Base-by-base conservation (phyloP, 2,888 invertebrate genomes). In the Orchesellides sinensis region DNA sequence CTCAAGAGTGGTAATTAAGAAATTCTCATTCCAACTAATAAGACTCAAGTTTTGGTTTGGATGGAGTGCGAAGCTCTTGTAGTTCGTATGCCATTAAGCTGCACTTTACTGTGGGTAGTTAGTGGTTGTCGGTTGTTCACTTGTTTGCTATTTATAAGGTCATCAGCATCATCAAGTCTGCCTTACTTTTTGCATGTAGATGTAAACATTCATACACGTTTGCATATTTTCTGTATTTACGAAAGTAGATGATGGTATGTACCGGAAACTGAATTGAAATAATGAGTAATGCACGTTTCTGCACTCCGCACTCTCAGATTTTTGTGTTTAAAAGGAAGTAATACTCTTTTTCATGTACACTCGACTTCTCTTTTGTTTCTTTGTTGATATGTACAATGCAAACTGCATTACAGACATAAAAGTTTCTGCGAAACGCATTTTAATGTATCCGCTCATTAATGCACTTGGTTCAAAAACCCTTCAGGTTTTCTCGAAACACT, bases 101-200 rank as follows among this genome's bases (percentile, higher is more conserved):
- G 4, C 14, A 4, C 29, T 29, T 59, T 8, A 59, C 6, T 27
- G 29, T 35, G 8, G n/a, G n/a, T 61, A 35, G 23, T 61, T 65
- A 3, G 40, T 65, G 45, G 1, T 35, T 14, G 69, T 25, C 56
- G 54, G 69, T 70, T 70, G 54, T 56, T 70, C 69, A 70, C 69
- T 70, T 52, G 70, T 69, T 54, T 69, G 19, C 1, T 56, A 40
- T 70, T 70, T 70, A 70, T 70, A 70, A 70, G 54, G 70, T 70
- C 56, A 70, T 70, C 70, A 68, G 54, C 70, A 40, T 32, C 56
- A 70, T 40, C 35, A 40, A 25, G 47, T 63, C 14, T 63, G 49
- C 66, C 66, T 66, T 66, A 66, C 66, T 47, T 66, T 66, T 63
- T 63, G 23, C 63, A 14, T 40, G 25, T 52, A 45, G 40, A 63